A percentile compares a stretch with the other conserved stretches of the same genome.
Conservation (phyloP, 2,888 invertebrate species). For the Tenthredo scrophulariae region DNA sequence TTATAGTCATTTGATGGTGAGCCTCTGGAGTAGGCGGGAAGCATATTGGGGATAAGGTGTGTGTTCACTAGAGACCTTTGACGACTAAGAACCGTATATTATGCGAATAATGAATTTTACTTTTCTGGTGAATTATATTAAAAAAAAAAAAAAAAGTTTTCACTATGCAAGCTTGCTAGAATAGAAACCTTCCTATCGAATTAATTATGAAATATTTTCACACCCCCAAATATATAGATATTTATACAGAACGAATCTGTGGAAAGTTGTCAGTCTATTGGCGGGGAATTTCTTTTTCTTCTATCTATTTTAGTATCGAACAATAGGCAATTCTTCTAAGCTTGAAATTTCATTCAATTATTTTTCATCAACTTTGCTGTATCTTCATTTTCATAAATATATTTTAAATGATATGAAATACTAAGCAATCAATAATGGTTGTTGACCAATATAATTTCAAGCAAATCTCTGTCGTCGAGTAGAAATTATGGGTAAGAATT, state of each 20-base stretch:
- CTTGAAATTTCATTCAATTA: background rate
- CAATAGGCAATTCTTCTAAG: background rate
- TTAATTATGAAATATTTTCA: background rate
- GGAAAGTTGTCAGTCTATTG: too few relatives aligned
- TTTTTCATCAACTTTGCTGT: conserved; percentile 12
- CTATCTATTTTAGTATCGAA: conserved; percentile 12
- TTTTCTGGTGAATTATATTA: background rate
- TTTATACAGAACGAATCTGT: too few relatives aligned
- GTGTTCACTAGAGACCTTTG: conserved; percentile 44
- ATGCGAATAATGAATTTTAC: background rate
- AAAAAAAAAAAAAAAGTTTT: background rate
- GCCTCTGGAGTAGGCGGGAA: conserved; percentile 46
- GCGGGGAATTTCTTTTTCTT: too few relatives aligned
- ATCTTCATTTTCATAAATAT: background rate
- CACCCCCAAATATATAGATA: background rate
- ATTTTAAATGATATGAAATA: background rate
- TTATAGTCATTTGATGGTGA: conserved; percentile 46
- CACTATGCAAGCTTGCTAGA: background rate
- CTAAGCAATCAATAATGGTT: background rate
- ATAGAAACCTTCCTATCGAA: background rate
- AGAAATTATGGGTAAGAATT: background rate
- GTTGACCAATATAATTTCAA: background rate
- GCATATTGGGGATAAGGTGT: conserved; percentile 49
- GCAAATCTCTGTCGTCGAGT: conserved; percentile 14
- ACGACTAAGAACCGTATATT: conserved; percentile 1